Percentiles rank a stretch among this genome's conserved stretches.
Conservation (phyloP, 2,797 vertebrate species). For the Pseudochaenichthys georgianus region DNA sequence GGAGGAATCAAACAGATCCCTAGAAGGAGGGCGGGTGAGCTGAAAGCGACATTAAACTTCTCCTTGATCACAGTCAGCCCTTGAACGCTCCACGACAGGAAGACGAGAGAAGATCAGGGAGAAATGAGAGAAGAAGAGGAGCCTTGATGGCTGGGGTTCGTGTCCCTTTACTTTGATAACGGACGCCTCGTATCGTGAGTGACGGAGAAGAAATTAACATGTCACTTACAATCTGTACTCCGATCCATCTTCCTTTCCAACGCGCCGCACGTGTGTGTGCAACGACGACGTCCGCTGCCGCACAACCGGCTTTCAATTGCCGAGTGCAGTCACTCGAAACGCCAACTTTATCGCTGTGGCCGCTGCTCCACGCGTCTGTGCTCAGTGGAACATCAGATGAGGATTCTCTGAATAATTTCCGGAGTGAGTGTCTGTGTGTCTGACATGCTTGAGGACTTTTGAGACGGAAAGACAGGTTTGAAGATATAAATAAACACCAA, state of each 20-base stretch:
- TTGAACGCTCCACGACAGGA: conserved; percentile 32
- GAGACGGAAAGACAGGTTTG: conserved; percentile 34
- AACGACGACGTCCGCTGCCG: conserved; percentile 28
- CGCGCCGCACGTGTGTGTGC: conserved; percentile 33
- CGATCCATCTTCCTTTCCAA: conserved; percentile 85
- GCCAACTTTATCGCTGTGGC: conserved; percentile 72
- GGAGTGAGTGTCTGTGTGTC: conserved; percentile 9
- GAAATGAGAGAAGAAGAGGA: conserved; percentile 35
- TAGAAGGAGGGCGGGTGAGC: background rate
- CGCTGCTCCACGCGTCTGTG: conserved; percentile 56
- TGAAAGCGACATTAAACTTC: conserved; percentile 50
- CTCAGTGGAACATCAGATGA: conserved; percentile 71
- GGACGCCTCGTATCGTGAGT: conserved; percentile 81
- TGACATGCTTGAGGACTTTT: conserved; percentile 37
- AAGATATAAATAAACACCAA: conserved; percentile 35
- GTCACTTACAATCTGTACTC: conserved; percentile 87
- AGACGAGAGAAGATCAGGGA: conserved; percentile 21
- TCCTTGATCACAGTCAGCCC: conserved; percentile 51
- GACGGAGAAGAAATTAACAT: conserved; percentile 89
- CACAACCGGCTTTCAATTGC: conserved; percentile 72
- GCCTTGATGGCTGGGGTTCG: conserved; percentile 58
- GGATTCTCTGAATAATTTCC: conserved; percentile 61
- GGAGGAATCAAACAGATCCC: conserved; percentile 22
- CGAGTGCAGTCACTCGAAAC: conserved; percentile 80
- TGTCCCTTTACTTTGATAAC: conserved; percentile 80